Base-by-base conservation (phyloP, 2,113 vertebrate genomes). In the Upupa epops region DNA sequence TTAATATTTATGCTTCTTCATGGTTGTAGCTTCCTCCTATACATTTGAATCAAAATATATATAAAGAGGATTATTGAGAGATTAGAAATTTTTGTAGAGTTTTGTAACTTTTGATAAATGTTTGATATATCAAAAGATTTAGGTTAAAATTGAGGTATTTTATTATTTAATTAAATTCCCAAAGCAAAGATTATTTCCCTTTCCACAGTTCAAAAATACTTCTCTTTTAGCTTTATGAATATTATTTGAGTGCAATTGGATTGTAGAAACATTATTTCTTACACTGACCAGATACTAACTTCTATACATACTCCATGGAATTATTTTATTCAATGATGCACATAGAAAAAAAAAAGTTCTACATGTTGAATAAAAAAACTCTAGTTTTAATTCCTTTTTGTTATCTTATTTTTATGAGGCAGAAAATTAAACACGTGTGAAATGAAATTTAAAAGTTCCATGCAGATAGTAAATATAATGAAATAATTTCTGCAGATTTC, bases 361-460 rank as follows among this genome's bases (percentile, higher is more conserved):
- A 25, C 56, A 66, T 34, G 13, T 21, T 58, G 10, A 45, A 77
- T 29, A 37, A 64, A 86, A 70, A 55, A 52, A 94, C 58, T 2
- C n/a, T 8, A 20, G 22, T 17, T 10, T 81, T 34, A 59, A 60
- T 66, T 83, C 3, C 60, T 59, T 24, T 71, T 77, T 42, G 37
- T 4, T 54, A 2, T 64, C 11, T 5, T 82, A 54, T 74, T 56
- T 52, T 49, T 32, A 48, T 42, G 20, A 19, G 5, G 8, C 18
- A 88, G 13, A 93, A 86, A 81, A 78, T 78, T 63, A 81, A 91
- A 71, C 42, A 24, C 6, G 26, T 45, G 15, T 59, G 31, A 75
- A 93, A 92, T 59, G 37, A 72, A 83, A 89, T 71, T 42, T 21
- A 88, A 88, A 92, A 40, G 2, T 56, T 84, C 72, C 7, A 48